Base-by-base conservation (phyloP, 1,140 invertebrate genomes). In the Atopsyche davidsoni region DNA sequence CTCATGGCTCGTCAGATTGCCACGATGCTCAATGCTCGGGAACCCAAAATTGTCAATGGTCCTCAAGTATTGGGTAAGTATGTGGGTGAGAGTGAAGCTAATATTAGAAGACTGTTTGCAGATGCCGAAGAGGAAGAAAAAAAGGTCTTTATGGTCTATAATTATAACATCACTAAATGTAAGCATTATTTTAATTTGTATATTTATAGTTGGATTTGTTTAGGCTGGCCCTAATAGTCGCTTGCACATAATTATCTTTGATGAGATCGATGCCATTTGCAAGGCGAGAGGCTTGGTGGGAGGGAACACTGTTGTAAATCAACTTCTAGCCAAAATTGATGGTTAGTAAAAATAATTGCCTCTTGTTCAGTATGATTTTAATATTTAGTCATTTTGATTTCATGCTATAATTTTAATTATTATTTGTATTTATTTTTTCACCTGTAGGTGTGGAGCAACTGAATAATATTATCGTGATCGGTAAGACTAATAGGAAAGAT, bases 251-350 rank as follows among this genome's bases (percentile, higher is more conserved):
- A 99, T 99, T 23, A 99, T 99, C 43, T 98, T 99, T 74, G 96
- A 99, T 72, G 96, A 99, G 74, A 97, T 99, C 61, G 96, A 99
- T 77, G 96, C 96, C 23, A 99, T 99, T 62, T 99, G 96, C 67
- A 99, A 98, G 73, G 83, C 91, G 32, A 81, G 96, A 82, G 96
- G 96, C 25, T n/a, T n/a, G n/a, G 91, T 96, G 46, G 92, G 92
- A 49, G 89, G 92, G 32, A 86, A 86, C 61, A 96, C 92, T 10
- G 95, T 99, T 6, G 96, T 99, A 3, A 99, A 99, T 75, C 96
- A 99, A 62, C 75, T 99, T 55, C 75, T 99, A 1, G 89, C 96
- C 1, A 99, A 99, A 74, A 97, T 99, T 59, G 96, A 99, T 75
- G 76, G 76, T 69, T 57, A 59, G 47, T n/a, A n/a, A n/a, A n/a